Conservation (phyloP, 2,888 invertebrate species). For the Anthophora plumipes region DNA sequence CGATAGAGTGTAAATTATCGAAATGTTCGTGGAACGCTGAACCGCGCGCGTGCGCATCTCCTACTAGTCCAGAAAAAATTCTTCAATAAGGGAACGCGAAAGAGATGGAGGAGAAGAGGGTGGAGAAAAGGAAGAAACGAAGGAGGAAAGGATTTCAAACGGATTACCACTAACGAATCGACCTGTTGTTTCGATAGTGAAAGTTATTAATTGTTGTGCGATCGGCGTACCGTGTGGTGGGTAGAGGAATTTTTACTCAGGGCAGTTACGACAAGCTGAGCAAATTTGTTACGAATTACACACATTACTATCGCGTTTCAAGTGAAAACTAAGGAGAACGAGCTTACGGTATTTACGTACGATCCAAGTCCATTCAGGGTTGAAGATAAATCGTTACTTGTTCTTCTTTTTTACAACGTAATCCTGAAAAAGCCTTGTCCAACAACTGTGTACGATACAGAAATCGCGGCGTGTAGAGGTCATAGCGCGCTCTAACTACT, state of each 20-base stretch:
- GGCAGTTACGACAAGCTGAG: conserved; percentile 67
- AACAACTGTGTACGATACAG: not conserved
- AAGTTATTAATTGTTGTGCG: too few relatives aligned
- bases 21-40: too few relatives aligned
- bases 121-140: too few relatives aligned
- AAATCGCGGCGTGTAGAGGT: not conserved
- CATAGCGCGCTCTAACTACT: not conserved
- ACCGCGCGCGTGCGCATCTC: too few relatives aligned
- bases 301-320: conserved; percentile 21
- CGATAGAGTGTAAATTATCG: too few relatives aligned
- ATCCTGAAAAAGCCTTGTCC: conserved; percentile 27
- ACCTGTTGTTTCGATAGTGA: not conserved
- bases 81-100: too few relatives aligned
- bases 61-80: not conserved
- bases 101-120: too few relatives aligned
- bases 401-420: conserved; percentile 44
- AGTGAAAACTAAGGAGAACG: conserved; percentile 14
- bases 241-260: conserved; percentile 72
- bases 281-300: conserved; percentile 57
- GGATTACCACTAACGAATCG: too few relatives aligned
- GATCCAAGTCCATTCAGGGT: conserved; percentile 40
- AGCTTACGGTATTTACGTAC: conserved; percentile 36
- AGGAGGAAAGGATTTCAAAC: too few relatives aligned
- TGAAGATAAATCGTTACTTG: conserved; percentile 19
- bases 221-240: conserved; percentile 28